Percentiles rank a stretch among this genome's conserved stretches.
phyloP scores from a whole-genome alignment of 1,140 invertebrate species.

The Zaprionus vittiger region DNA sequence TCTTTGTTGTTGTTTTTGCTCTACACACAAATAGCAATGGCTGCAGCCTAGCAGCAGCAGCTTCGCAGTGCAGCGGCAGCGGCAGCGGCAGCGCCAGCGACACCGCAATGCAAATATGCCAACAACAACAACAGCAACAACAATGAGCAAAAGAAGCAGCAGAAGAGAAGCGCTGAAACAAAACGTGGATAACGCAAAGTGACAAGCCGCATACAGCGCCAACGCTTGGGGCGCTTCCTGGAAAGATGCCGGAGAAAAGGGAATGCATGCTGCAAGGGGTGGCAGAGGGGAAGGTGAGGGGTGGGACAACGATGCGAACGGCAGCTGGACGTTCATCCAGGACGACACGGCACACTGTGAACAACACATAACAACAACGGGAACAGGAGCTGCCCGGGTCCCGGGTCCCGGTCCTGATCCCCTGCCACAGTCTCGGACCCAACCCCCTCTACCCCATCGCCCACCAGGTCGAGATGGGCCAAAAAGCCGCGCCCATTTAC shows the following conservation, averaged over 20 bases:
- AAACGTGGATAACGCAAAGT: constrained; percentile 59
- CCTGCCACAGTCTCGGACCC: too few species aligned
- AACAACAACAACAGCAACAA: constrained; percentile 43
- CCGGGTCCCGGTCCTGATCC: background rate
- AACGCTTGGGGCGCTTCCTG: constrained; percentile 53
- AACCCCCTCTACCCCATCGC: background rate
- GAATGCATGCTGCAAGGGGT: background rate
- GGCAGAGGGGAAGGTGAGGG: background rate
- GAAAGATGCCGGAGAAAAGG: constrained; percentile 25
- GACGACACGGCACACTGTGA: constrained; percentile 11
- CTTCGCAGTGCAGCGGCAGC: constrained; percentile 29
- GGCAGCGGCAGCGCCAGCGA: constrained; percentile 44
- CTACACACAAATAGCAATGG: constrained; percentile 58
- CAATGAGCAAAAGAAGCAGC: constrained; percentile 12
- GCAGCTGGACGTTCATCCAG: constrained; percentile 45
- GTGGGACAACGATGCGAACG: constrained; percentile 19
- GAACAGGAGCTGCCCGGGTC: constrained; percentile 9
- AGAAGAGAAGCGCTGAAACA: constrained; percentile 27
- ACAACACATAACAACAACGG: constrained; percentile 35
- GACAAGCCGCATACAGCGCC: constrained; percentile 65
- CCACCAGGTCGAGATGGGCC: constrained; percentile 5
- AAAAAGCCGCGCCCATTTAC: constrained; percentile 54
- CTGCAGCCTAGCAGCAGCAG: constrained; percentile 31
- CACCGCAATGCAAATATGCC: constrained; percentile 76
- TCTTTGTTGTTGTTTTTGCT: constrained; percentile 48